Base-by-base conservation (phyloP, 2,888 invertebrate genomes). In the Drosophila demipolita region DNA sequence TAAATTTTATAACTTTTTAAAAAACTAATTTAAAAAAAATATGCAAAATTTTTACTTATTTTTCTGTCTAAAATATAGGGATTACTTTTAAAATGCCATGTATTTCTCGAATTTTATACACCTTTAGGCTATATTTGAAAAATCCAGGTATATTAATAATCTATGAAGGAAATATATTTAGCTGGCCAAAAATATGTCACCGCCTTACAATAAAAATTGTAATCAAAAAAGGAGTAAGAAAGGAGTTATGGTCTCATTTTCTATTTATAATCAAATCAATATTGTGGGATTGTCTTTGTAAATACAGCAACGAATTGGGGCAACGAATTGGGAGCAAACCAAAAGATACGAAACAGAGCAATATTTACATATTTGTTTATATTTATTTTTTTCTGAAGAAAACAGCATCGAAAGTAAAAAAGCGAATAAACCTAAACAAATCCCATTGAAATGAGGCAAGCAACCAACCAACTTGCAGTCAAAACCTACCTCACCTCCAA, bases 381-480 rank as follows among this genome's bases (percentile, higher is more conserved):
- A 23, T 38, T 66, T 49, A 36, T 38, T 52, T 62, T 66, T 12
- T 60, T 23, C 48, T 52, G 38, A 63, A 45, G 36, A 70, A 64
- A 65, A 50, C n/a, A 55, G 49, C 33, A 50, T 9, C 36, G 11
- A 15, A 32, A 52, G 42, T n/a, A 49, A 50, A 70, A 38, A 59
- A 66, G 63, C 62, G 63, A 79, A 66, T 70, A 62, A 75, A 68
- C 84, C 83, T 80, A 83, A 82, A 75, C 71, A 82, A 83, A 83
- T 84, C 80, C 73, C 68, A 33, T 4, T 49, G 78, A 70, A 77
- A 45, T 40, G 58, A 32, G 55, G 12, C 49, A 55, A 32, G 60
- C 58, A 7, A 42, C 23, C 48, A 7, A 20, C 54, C 26, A 69
- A n/a, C 40, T 48, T 20, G 12, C 32, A 12, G 20, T 8, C 11